Conservation (phyloP, 2,888 invertebrate genomes). For the Corythucha ciliata region DNA sequence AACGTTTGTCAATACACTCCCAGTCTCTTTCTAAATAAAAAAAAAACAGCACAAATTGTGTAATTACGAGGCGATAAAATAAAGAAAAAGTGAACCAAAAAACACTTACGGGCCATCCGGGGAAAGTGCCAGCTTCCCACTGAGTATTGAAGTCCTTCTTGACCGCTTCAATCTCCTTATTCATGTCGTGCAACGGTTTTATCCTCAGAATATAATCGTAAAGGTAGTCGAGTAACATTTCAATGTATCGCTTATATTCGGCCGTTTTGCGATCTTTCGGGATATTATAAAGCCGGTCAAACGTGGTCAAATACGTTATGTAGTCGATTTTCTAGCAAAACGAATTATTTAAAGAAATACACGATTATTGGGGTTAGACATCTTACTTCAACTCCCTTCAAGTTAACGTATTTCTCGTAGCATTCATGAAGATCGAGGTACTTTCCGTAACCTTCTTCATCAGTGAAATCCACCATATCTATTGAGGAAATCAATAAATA, state of each 20-base stretch:
- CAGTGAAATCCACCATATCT: slow-evolving; percentile 90
- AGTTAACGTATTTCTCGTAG: slow-evolving; percentile 89
- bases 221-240: slow-evolving; percentile 74
- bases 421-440: slow-evolving; percentile 95
- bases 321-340: slow-evolving; percentile 76
- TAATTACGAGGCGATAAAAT: background rate
- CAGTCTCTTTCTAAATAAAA: slow-evolving; percentile 69
- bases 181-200: slow-evolving; percentile 75
- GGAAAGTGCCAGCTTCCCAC: slow-evolving; percentile 82
- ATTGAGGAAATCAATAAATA: too few relatives aligned
- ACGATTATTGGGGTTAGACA: background rate
- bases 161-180: slow-evolving; percentile 65
- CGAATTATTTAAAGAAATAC: slow-evolving; percentile 16
- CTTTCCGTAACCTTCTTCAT: slow-evolving; percentile 98
- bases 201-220: slow-evolving; percentile 72
- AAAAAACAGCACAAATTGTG: slow-evolving; percentile 6
- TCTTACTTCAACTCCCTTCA: slow-evolving; percentile 84
- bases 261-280: slow-evolving; percentile 83
- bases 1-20: slow-evolving; percentile 83
- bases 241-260: slow-evolving; percentile 76
- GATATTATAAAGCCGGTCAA: slow-evolving; percentile 93
- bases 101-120: slow-evolving; percentile 78
- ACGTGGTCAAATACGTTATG: slow-evolving; percentile 83
- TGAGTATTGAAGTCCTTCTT: slow-evolving; percentile 71
- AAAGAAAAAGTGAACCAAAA: background rate